These are phyloP conservation scores for Sebastes matsubarae DNA, from an alignment of 2,797 vertebrate species.

Conservation along the genomic window DNA sequence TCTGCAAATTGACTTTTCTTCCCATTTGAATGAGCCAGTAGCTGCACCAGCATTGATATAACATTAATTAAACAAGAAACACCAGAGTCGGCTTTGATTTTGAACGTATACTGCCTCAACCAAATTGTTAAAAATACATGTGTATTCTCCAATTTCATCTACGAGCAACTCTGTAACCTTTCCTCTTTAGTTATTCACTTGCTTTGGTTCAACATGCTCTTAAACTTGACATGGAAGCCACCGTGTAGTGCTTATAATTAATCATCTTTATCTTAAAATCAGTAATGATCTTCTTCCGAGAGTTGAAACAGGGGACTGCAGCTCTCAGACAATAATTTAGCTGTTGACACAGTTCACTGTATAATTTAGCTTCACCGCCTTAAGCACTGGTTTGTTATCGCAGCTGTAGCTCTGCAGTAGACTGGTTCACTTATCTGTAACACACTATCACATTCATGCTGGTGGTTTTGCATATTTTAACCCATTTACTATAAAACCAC, in stretches of 20 bases:
- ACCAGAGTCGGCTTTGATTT: not conserved
- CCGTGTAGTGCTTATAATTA: not conserved
- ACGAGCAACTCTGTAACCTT: not conserved
- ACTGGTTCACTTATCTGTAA: conserved; percentile 9
- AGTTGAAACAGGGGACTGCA: not conserved
- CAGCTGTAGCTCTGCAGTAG: conserved; percentile 27
- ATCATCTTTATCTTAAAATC: not conserved
- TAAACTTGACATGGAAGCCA: not conserved
- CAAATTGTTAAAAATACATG: not conserved
- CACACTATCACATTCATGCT: not conserved
- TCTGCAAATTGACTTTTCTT: not conserved
- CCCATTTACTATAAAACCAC: not conserved
- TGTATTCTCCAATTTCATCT: not conserved
- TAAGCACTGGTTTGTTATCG: conserved; percentile 23
- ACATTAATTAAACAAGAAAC: not conserved
- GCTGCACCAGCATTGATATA: not conserved
- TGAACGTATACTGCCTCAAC: not conserved
- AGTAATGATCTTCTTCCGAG: not conserved
- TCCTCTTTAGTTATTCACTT: not conserved
- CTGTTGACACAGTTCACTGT: conserved; percentile 1
- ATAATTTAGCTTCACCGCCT: not conserved
- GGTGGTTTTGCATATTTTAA: not conserved
- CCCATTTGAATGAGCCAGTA: not conserved
- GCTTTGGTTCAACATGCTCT: not conserved
- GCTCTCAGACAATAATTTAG: not conserved